phyloP scores from a whole-genome alignment of 2,888 invertebrate genomes.

The Magallana nippona region DNA sequence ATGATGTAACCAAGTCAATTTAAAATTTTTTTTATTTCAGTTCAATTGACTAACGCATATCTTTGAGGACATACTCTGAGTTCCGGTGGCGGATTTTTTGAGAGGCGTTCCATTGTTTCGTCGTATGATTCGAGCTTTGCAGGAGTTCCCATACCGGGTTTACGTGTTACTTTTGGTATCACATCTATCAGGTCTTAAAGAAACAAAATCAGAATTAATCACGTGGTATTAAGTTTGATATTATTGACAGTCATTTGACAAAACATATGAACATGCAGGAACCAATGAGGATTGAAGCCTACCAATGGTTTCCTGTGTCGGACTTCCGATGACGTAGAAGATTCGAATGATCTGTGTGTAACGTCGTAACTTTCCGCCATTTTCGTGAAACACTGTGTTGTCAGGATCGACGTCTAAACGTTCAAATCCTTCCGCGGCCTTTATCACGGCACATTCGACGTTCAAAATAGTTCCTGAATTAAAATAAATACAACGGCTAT shows the following conservation, averaged over 20 bases:
- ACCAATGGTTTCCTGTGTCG: slow-evolving; percentile 72
- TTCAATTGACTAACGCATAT: too few species aligned
- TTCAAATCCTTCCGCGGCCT: slow-evolving; percentile 70
- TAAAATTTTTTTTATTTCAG: too few species aligned
- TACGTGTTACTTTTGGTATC: neutral
- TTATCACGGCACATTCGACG: slow-evolving; percentile 74
- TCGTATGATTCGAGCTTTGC: neutral
- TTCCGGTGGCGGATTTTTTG: slow-evolving; percentile 15
- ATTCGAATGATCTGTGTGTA: slow-evolving; percentile 74
- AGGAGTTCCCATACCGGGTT: slow-evolving; percentile 6
- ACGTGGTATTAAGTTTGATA: too few species aligned
- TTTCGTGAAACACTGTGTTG: slow-evolving; percentile 70
- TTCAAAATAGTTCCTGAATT: slow-evolving; percentile 72
- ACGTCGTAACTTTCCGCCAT: slow-evolving; percentile 66
- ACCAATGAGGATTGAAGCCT: neutral
- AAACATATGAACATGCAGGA: too few species aligned
- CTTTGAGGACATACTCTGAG: neutral
- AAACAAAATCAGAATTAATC: neutral
- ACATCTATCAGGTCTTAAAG: slow-evolving; percentile 5
- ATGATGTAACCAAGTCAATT: too few species aligned
- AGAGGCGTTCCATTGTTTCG: slow-evolving; percentile 2
- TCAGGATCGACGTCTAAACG: slow-evolving; percentile 70
- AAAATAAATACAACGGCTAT: neutral
- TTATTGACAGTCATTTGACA: too few species aligned
- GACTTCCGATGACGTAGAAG: slow-evolving; percentile 72